These are phyloP conservation scores for Pandemis heparana DNA, from an alignment of 2,888 invertebrate species.

Conservation along the genomic window DNA sequence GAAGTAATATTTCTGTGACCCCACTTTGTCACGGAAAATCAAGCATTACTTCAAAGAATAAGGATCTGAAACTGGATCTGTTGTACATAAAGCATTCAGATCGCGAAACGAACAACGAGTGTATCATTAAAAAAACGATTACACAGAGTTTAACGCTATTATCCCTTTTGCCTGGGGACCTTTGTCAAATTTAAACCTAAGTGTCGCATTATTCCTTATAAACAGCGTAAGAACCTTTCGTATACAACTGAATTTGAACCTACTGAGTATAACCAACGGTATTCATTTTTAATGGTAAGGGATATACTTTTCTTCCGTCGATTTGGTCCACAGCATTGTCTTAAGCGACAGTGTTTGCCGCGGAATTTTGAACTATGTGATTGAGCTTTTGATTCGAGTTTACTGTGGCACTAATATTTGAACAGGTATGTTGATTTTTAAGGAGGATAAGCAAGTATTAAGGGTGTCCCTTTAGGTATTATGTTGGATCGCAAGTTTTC, in stretches of 20 bases:
- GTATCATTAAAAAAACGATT: slow-evolving; percentile 24
- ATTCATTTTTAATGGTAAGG: neutral
- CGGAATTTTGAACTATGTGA: neutral
- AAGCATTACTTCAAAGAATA: slow-evolving; percentile 2
- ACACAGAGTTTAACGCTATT: slow-evolving; percentile 28
- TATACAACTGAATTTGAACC: neutral
- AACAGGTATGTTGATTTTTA: slow-evolving; percentile 16
- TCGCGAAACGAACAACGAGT: slow-evolving; percentile 4
- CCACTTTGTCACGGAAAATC: slow-evolving; percentile 14
- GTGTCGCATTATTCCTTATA: neutral
- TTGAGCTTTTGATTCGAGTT: neutral
- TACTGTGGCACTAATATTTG: neutral
- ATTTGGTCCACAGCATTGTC: neutral
- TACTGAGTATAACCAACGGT: neutral
- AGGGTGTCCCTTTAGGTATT: slow-evolving; percentile 12
- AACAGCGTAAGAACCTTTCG: neutral
- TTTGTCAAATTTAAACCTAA: slow-evolving; percentile 29
- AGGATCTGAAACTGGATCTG: neutral
- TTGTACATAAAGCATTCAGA: neutral
- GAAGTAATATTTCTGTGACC: neutral
- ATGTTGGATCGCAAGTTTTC: slow-evolving; percentile 8
- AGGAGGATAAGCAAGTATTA: slow-evolving; percentile 17
- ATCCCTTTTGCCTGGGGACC: slow-evolving; percentile 27
- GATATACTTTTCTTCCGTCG: neutral
- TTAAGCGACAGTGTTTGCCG: neutral